Base-by-base conservation (phyloP, 2,797 vertebrate species). In the Centropyge bicolor region DNA sequence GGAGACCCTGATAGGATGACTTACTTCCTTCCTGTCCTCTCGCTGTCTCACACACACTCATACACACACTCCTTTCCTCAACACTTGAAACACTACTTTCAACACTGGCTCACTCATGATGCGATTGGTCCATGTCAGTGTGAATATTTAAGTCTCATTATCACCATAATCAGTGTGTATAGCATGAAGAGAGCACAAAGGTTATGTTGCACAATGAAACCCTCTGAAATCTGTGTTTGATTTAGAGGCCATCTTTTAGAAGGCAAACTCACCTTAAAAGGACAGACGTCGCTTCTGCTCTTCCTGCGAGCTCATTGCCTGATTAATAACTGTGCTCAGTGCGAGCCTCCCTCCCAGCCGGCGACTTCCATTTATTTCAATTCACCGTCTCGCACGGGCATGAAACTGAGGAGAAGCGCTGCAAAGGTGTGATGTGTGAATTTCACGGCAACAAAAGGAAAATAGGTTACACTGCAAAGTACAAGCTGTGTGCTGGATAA, bases 1-100 rank as follows among this genome's bases (percentile, higher is more conserved):
- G 67, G 80, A 87, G 83, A 86, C 52, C 41, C 35, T 1, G 64
- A 52, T 59, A 81, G 65, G 61, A 87, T 63, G 41, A 74, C 73
- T 80, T 69, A 14, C 65, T 78, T 76, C 55, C 59, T 60, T 45
- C 40, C 60, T 70, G 43, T 51, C 51, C 49, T 19, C 48, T 40
- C 46, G 46, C 60, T 24, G 45, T 14, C 65, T 22, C 55, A 11
- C 63, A 6, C 60, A 24, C 69, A 24, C 64, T 22, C 64, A 12
- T 64, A 24, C 41, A 61, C 57, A 36, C 57, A n/a, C 38, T 17
- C 71, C 71, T 62, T 71, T 55, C 63, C 36, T 74, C 51, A 1
- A 45, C 31, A 61, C 55, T 76, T 62, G 45, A 74, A 75, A 55
- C 24, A 76, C 3, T 19, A 63, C 52, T 78, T 72, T 79, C 52